Percentiles rank a stretch among this genome's conserved stretches.
Evolutionary conservation across 1,140 invertebrate genomes (phyloP).

Genomic region (Trichoplusia ni): DNA sequence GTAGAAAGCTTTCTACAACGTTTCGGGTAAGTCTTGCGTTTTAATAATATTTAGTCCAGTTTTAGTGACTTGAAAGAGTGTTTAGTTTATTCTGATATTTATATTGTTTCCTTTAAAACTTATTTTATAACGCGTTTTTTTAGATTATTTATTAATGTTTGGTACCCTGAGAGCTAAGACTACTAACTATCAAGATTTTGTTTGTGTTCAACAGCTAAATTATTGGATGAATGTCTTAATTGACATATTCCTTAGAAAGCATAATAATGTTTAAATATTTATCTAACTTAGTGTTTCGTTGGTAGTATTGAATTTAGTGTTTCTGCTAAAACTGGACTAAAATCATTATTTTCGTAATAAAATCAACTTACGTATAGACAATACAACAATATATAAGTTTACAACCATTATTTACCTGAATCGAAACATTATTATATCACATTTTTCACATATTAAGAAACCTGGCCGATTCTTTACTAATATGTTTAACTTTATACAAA

Average conservation of each 20-base stretch:
- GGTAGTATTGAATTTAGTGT: not conserved
- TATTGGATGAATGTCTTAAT: no score
- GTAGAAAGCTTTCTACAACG: constrained; percentile 11
- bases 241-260: no score
- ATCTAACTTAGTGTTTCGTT: no score
- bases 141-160: no score
- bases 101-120: no score
- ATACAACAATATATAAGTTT: constrained; percentile 32
- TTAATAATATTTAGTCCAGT: constrained; percentile 14
- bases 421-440: constrained; percentile 33
- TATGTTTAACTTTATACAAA: constrained; percentile 24
- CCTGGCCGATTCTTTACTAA: constrained; percentile 35
- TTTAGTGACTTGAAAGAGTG: no score
- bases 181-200: no score
- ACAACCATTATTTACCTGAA: constrained; percentile 33
- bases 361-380: constrained; percentile 33
- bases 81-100: no score
- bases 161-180: no score
- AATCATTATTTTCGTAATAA: constrained; percentile 14
- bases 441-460: constrained; percentile 43
- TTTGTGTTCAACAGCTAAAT: no score
- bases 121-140: no score
- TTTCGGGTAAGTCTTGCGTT: constrained; percentile 20
- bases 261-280: no score
- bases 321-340: constrained; percentile 14